Conservation (phyloP, 2,888 invertebrate genomes). For the Panorpa germanica region DNA sequence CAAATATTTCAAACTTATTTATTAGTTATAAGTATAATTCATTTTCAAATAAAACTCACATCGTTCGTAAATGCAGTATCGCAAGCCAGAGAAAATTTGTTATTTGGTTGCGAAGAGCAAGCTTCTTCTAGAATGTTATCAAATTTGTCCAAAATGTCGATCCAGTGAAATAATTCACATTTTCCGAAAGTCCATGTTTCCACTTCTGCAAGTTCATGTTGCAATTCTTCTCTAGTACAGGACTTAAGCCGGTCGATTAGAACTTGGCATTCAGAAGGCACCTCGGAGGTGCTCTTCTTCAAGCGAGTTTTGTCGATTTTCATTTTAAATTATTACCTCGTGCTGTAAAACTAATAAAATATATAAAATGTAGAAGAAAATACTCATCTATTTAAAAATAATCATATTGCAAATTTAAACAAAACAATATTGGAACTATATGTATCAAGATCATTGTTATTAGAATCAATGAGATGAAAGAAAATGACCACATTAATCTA, state of each 20-base stretch:
- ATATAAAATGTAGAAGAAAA: too few relatives aligned
- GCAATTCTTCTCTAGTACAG: constrained; percentile 42
- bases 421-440: too few relatives aligned
- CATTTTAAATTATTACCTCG: too few relatives aligned
- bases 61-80: constrained; percentile 43
- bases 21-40: constrained; percentile 1
- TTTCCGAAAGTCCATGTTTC: constrained; percentile 74
- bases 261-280: constrained; percentile 57
- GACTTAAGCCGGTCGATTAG: constrained; percentile 52
- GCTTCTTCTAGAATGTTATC: constrained; percentile 57
- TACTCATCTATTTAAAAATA: too few relatives aligned
- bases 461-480: too few relatives aligned
- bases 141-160: constrained; percentile 59
- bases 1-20: not conserved
- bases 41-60: constrained; percentile 22
- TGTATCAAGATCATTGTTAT: too few relatives aligned
- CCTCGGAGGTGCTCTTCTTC: constrained; percentile 69
- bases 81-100: constrained; percentile 52
- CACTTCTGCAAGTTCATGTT: constrained; percentile 47
- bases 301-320: constrained; percentile 65
- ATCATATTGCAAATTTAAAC: too few relatives aligned
- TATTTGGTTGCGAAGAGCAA: constrained; percentile 30
- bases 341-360: too few relatives aligned
- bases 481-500: too few relatives aligned
- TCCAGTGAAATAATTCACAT: constrained; percentile 76